These are phyloP conservation scores for Littorina saxatilis DNA, from an alignment of 1,140 invertebrate genomes.

Conservation along the genomic window DNA sequence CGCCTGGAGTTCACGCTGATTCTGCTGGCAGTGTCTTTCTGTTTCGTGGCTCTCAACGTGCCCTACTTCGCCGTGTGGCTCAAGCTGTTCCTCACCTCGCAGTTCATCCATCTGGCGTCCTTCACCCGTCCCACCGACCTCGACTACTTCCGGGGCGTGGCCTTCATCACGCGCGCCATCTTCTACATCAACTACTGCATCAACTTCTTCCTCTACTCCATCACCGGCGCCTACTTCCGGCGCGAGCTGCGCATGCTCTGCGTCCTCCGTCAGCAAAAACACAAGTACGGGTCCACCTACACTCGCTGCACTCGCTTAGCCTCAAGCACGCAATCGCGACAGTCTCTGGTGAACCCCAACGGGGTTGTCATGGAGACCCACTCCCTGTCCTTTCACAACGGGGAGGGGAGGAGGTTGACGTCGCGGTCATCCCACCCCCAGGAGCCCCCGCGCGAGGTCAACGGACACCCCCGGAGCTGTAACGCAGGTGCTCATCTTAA, in stretches of 20 bases:
- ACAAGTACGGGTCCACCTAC: slow-evolving; percentile 7
- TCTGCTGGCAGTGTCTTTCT: slow-evolving; percentile 59
- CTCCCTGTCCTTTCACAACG: too few species aligned
- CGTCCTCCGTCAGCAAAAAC: neutral
- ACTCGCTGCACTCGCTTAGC: neutral
- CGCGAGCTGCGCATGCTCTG: slow-evolving; percentile 38
- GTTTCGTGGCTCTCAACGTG: slow-evolving; percentile 60
- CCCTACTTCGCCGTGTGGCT: slow-evolving; percentile 67
- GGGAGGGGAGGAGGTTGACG: too few species aligned
- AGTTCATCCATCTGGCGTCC: slow-evolving; percentile 11
- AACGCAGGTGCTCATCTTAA: too few species aligned
- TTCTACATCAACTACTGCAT: slow-evolving; percentile 51
- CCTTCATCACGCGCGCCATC: slow-evolving; percentile 32
- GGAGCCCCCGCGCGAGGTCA: too few species aligned
- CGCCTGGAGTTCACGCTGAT: slow-evolving; percentile 64
- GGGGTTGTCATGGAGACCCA: neutral
- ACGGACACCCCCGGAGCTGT: too few species aligned
- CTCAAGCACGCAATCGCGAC: neutral
- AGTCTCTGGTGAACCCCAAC: neutral
- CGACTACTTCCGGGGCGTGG: slow-evolving; percentile 39
- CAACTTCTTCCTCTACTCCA: slow-evolving; percentile 73
- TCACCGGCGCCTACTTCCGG: slow-evolving; percentile 63
- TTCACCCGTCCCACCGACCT: slow-evolving; percentile 28
- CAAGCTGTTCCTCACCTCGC: slow-evolving; percentile 49
- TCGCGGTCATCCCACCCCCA: too few species aligned